Percentiles rank a stretch among this genome's conserved stretches.
phyloP scores from a whole-genome alignment of 2,888 invertebrate genomes.

The Xiphydria camelus region DNA sequence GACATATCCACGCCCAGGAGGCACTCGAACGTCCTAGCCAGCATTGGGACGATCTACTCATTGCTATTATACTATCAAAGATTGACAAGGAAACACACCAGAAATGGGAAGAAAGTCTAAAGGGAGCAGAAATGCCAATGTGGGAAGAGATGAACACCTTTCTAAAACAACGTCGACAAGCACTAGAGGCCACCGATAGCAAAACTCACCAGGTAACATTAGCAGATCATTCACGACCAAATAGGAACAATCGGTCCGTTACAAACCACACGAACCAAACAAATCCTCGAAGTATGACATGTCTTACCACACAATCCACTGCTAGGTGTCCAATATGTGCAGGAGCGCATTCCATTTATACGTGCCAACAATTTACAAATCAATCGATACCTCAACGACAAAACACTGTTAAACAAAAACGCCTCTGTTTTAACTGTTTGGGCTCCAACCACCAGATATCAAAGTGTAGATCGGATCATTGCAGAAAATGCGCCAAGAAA shows the following conservation, averaged over 20 bases:
- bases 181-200: slow-evolving; percentile 2
- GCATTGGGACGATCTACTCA: slow-evolving; percentile 8
- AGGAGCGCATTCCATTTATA: not conserved
- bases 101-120: not conserved
- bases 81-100: slow-evolving; percentile 8
- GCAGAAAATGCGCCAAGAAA: not conserved
- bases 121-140: slow-evolving; percentile 7
- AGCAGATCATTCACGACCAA: not conserved
- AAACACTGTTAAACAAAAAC: not conserved
- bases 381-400: not conserved
- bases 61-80: slow-evolving; percentile 8
- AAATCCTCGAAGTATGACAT: not conserved
- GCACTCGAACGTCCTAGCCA: slow-evolving; percentile 9
- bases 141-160: slow-evolving; percentile 4
- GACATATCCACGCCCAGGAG: slow-evolving; percentile 12
- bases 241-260: not conserved
- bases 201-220: not conserved
- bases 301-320: not conserved
- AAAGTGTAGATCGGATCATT: not conserved
- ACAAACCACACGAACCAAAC: not conserved
- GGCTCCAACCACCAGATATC: not conserved
- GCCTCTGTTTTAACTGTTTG: not conserved
- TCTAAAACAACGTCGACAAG: slow-evolving; percentile 9
- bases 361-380: not conserved
- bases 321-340: not conserved